phyloP scores from a whole-genome alignment of 2,888 invertebrate species.

The Pyrrhia umbra region DNA sequence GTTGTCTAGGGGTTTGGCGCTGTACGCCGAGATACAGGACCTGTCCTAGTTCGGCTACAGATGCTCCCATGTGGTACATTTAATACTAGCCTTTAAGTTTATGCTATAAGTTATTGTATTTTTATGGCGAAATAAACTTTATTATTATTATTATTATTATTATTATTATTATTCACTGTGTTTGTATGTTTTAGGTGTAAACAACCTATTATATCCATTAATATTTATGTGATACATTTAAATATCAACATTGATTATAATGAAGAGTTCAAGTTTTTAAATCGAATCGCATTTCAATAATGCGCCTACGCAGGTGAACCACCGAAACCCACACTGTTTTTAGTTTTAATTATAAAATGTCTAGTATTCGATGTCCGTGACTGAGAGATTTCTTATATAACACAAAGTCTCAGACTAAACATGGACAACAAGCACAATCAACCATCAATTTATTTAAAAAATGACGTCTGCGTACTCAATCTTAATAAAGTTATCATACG shows the following conservation, averaged over 20 bases:
- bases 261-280: constrained; percentile 37
- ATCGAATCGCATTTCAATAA: constrained; percentile 28
- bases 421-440: constrained; percentile 28
- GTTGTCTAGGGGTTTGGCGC: too few relatives aligned
- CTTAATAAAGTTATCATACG: constrained; percentile 51
- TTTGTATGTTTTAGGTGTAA: constrained; percentile 18
- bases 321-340: constrained; percentile 60
- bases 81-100: too few relatives aligned
- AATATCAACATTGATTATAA: constrained; percentile 17
- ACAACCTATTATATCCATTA: constrained; percentile 7
- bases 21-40: too few relatives aligned
- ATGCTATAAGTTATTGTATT: too few relatives aligned
- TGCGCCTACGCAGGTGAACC: constrained; percentile 70
- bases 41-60: too few relatives aligned
- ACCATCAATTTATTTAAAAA: constrained; percentile 52
- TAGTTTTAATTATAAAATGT: constrained; percentile 57
- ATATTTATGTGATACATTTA: constrained; percentile 12
- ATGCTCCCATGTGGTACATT: too few relatives aligned
- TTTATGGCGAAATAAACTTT: too few relatives aligned
- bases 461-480: constrained; percentile 57
- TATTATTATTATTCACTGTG: too few relatives aligned
- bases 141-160: too few relatives aligned
- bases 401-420: constrained; percentile 11
- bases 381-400: constrained; percentile 15
- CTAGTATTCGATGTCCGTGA: constrained; percentile 45